phyloP scores from a whole-genome alignment of 1,140 invertebrate species.

The Lepidurus arcticus region DNA sequence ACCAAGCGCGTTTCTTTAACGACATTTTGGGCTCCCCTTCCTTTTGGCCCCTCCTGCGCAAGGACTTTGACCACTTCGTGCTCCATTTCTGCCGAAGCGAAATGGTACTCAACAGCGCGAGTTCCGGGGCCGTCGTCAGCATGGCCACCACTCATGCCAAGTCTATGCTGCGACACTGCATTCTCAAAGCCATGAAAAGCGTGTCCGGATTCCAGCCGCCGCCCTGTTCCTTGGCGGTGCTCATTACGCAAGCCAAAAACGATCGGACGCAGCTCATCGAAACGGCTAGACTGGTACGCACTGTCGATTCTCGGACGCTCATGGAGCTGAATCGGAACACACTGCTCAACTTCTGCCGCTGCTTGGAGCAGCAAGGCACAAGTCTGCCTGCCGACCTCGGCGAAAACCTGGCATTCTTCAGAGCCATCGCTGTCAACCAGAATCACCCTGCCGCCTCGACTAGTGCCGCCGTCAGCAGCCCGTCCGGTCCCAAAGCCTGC shows the following conservation, averaged over 20 bases:
- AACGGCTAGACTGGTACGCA: not conserved
- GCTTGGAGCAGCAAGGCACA: not conserved
- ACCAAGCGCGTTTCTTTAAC: not conserved
- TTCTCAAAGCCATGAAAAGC: not conserved
- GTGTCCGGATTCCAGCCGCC: not conserved
- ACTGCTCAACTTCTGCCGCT: not conserved
- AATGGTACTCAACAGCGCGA: not conserved
- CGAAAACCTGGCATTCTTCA: not conserved
- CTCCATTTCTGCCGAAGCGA: not conserved
- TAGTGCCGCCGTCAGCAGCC: not conserved
- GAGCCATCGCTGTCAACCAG: not conserved
- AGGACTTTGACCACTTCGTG: not conserved
- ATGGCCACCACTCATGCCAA: not conserved
- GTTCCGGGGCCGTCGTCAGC: not conserved
- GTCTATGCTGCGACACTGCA: not conserved
- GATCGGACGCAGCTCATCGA: not conserved
- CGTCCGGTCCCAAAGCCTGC: not conserved
- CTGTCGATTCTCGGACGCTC: not conserved
- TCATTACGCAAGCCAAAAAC: not conserved
- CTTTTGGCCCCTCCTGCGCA: not conserved
- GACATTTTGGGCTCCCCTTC: not conserved
- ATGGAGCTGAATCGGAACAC: not conserved
- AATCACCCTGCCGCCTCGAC: not conserved
- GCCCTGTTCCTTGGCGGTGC: not conserved
- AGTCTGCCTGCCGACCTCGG: not conserved